Conservation (phyloP, 1,140 invertebrate species). For the Mesaphorura yosii region DNA sequence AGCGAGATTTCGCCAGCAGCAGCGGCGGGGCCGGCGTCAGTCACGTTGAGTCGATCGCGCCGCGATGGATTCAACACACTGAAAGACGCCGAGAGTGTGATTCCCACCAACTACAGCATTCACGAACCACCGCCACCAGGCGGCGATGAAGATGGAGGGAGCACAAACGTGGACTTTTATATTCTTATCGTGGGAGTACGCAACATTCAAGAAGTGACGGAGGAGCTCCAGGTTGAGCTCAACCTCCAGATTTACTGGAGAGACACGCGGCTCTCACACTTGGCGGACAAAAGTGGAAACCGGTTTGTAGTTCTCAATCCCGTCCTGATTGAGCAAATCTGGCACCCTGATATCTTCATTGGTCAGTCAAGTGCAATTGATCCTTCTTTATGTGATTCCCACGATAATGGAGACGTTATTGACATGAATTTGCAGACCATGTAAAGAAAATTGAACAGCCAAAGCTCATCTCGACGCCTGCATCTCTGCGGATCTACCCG, state of each 20-base stretch:
- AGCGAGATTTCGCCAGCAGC: too few relatives aligned
- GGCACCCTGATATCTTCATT: constrained; percentile 31
- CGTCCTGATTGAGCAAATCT: constrained; percentile 20
- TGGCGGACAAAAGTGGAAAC: constrained; percentile 8
- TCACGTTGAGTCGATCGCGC: too few relatives aligned
- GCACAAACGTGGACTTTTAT: background rate
- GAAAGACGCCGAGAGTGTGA: constrained; percentile 8
- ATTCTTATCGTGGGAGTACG: constrained; percentile 23
- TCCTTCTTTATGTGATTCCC: background rate
- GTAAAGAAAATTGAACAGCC: constrained; percentile 17
- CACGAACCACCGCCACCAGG: constrained; percentile 20
- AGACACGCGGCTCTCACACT: constrained; percentile 22
- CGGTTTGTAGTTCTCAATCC: constrained; percentile 26
- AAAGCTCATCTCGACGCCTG: constrained; percentile 21
- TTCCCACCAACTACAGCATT: constrained; percentile 26
- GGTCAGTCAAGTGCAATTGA: constrained; percentile 13
- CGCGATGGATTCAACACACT: background rate
- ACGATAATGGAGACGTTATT: background rate
- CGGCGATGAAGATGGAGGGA: background rate
- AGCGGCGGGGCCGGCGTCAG: too few relatives aligned
- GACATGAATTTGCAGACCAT: constrained; percentile 17
- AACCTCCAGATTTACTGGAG: constrained; percentile 28
- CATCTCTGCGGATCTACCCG: constrained; percentile 25
- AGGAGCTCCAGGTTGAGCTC: constrained; percentile 27
- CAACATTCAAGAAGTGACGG: constrained; percentile 24